These are phyloP conservation scores for Pegoplata infirma DNA, from an alignment of 2,888 invertebrate genomes.

Conservation along the genomic window DNA sequence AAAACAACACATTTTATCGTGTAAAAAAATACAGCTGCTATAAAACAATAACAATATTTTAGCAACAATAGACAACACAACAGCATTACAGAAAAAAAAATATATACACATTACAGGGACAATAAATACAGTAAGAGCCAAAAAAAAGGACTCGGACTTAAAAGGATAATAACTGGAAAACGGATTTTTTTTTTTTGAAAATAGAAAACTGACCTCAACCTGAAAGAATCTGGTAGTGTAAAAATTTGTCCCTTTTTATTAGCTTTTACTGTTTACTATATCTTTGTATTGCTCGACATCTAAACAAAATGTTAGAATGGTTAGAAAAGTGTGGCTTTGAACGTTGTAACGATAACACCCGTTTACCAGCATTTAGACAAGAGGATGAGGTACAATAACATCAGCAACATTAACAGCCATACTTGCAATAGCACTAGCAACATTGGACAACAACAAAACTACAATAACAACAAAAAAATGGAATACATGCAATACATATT, in stretches of 20 bases:
- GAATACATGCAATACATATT: constrained; percentile 45
- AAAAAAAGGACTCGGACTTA: not conserved
- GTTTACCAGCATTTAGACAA: constrained; percentile 56
- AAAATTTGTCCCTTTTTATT: not conserved
- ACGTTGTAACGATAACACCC: constrained; percentile 60
- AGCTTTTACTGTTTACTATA: not conserved
- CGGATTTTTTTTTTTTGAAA: too few relatives aligned
- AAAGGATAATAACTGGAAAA: too few relatives aligned
- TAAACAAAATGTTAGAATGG: constrained; percentile 34
- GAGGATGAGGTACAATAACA: constrained; percentile 22
- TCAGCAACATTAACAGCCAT: not conserved
- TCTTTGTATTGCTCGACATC: not conserved
- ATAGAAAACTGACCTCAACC: not conserved
- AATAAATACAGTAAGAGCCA: constrained; percentile 9
- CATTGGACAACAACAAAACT: not conserved
- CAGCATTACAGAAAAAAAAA: not conserved
- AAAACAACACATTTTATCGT: constrained; percentile 38
- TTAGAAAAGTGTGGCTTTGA: constrained; percentile 56
- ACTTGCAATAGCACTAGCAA: not conserved
- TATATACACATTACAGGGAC: not conserved
- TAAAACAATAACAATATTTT: constrained; percentile 57
- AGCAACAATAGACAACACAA: constrained; percentile 38
- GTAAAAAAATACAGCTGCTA: constrained; percentile 31
- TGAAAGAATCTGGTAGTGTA: too few relatives aligned
- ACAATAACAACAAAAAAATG: too few relatives aligned